These are phyloP conservation scores for Danio albolineatus DNA, from an alignment of 2,797 vertebrate species.

Conservation along the genomic window DNA sequence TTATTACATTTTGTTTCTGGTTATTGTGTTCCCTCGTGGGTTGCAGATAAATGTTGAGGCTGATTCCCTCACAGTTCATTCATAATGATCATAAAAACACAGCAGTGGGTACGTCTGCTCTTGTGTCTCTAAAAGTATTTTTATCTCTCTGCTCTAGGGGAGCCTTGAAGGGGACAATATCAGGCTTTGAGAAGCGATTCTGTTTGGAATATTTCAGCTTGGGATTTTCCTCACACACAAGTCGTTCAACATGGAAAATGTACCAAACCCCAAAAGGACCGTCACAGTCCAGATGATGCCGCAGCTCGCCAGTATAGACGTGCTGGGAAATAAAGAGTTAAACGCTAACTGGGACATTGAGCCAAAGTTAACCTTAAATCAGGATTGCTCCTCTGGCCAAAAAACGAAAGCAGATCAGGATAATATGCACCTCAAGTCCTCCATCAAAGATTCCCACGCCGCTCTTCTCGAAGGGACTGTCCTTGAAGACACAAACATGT, in stretches of 20 bases:
- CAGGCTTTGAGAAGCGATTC: conserved; percentile 32
- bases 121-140: conserved; percentile 22
- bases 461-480: conserved; percentile 49
- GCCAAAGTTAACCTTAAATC: conserved; percentile 69
- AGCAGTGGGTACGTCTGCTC: not conserved
- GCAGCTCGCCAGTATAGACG: conserved; percentile 77
- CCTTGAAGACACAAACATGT: conserved; percentile 62
- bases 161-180: conserved; percentile 28
- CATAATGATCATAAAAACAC: not conserved
- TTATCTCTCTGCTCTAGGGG: conserved; percentile 46
- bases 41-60: not conserved
- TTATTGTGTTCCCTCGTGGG: conserved; percentile 22
- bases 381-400: conserved; percentile 71
- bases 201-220: conserved; percentile 70
- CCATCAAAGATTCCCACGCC: conserved; percentile 55
- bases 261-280: conserved; percentile 87
- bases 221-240: conserved; percentile 54
- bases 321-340: conserved; percentile 74
- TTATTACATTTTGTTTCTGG: not conserved
- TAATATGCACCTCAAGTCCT: conserved; percentile 62
- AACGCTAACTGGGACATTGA: conserved; percentile 74
- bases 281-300: conserved; percentile 83
- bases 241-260: conserved; percentile 87
- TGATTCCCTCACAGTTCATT: not conserved
- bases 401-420: conserved; percentile 59